A percentile compares a stretch with the other conserved stretches of the same genome.
Evolutionary conservation across 2,797 vertebrate genomes (phyloP).

Genomic region (Urocyon cinereoargenteus): DNA sequence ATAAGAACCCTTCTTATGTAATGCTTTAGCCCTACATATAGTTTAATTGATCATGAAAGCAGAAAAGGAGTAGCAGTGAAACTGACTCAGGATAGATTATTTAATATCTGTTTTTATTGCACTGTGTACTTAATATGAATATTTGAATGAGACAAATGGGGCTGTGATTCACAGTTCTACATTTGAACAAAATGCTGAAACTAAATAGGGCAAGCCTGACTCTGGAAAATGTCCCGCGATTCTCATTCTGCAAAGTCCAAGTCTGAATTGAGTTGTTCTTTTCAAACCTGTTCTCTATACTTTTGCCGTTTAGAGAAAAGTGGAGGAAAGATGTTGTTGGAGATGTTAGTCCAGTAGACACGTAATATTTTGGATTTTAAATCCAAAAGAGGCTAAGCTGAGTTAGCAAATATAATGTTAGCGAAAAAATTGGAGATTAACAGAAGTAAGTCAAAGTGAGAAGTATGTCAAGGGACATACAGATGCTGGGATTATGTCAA

Average conservation of each 20-base stretch:
- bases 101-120: slow-evolving; percentile 40
- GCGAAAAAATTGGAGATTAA: slow-evolving; percentile 13
- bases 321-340: neutral
- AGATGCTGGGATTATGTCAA: neutral
- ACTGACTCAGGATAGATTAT: neutral
- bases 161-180: neutral
- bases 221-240: neutral
- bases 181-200: neutral
- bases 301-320: neutral
- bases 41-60: slow-evolving; percentile 30
- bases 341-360: neutral
- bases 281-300: neutral
- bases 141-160: neutral
- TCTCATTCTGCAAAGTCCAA: neutral
- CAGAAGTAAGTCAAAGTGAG: slow-evolving; percentile 1
- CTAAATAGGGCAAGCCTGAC: neutral
- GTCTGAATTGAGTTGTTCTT: neutral
- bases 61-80: neutral
- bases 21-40: neutral
- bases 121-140: neutral
- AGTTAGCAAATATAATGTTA: slow-evolving; percentile 18
- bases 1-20: slow-evolving; percentile 3
- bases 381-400: neutral
- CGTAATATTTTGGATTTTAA: neutral
- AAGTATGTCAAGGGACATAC: neutral